These are phyloP conservation scores for Albula glossodonta DNA, from an alignment of 2,113 vertebrate species.

Conservation along the genomic window DNA sequence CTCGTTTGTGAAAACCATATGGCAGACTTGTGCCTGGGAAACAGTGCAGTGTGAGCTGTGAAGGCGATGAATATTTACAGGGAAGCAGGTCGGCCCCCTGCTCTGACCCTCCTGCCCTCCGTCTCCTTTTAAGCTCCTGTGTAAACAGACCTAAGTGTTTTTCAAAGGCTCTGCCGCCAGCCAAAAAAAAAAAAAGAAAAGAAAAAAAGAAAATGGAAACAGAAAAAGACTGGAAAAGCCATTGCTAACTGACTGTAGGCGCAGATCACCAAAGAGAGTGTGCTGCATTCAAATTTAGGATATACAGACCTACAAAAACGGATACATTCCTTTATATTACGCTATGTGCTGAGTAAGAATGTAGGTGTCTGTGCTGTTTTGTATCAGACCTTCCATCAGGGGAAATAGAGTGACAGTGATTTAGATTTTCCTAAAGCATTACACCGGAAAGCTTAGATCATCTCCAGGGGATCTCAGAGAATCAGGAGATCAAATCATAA, in stretches of 20 bases:
- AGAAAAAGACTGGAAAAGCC: not conserved
- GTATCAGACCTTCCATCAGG: not conserved
- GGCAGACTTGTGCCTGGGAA: not conserved
- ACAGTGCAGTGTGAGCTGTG: slow-evolving; percentile 1
- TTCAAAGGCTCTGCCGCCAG: slow-evolving; percentile 45
- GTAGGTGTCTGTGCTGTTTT: not conserved
- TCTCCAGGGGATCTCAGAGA: not conserved
- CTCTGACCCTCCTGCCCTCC: slow-evolving; percentile 53
- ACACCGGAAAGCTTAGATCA: not conserved
- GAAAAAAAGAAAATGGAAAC: slow-evolving; percentile 11
- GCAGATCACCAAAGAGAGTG: not conserved
- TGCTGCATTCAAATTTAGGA: not conserved
- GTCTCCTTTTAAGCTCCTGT: slow-evolving; percentile 50
- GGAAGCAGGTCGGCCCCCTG: slow-evolving; percentile 42
- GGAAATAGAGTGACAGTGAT: too few relatives aligned
- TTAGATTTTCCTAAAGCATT: not conserved
- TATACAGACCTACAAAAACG: too few relatives aligned
- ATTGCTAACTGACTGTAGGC: not conserved
- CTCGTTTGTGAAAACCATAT: not conserved
- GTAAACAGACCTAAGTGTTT: slow-evolving; percentile 62
- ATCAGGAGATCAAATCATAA: not conserved
- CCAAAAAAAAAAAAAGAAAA: slow-evolving; percentile 7
- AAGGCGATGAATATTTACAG: slow-evolving; percentile 50
- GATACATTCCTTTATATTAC: too few relatives aligned
- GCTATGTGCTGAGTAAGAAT: not conserved